Evolutionary conservation across 2,113 vertebrate genomes (phyloP).

Genomic region (Campylomormyrus numenius): DNA sequence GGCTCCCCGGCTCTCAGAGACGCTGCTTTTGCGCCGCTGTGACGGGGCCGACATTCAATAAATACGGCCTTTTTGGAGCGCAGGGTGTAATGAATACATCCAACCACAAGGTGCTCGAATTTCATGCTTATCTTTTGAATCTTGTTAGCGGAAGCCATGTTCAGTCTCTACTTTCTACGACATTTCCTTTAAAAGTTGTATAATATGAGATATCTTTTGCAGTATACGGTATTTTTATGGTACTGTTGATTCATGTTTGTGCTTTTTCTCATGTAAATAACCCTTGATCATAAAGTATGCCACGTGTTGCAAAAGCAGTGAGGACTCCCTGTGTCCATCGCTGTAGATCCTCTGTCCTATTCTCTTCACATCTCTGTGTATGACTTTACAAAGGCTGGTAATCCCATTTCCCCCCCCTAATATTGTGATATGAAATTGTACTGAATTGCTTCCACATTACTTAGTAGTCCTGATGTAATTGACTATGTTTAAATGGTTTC

Average conservation of each 20-base stretch:
- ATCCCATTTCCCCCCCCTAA: background rate
- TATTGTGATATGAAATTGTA: background rate
- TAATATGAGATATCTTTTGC: background rate
- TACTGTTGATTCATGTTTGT: background rate
- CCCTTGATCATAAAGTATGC: background rate
- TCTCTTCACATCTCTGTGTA: background rate
- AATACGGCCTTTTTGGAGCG: background rate
- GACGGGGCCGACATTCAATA: background rate
- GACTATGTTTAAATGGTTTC: background rate
- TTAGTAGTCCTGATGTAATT: background rate
- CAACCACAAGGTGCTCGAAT: background rate
- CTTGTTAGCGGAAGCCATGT: background rate
- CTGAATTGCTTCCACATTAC: background rate
- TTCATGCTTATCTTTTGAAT: background rate
- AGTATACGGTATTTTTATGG: background rate
- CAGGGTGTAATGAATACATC: background rate
- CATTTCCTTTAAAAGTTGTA: background rate
- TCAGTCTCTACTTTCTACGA: background rate
- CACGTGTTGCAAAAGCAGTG: background rate
- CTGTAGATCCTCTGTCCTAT: background rate
- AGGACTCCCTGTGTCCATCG: background rate
- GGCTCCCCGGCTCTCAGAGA: background rate
- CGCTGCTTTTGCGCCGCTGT: background rate
- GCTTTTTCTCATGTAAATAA: background rate
- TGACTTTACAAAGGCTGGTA: background rate